These are phyloP conservation scores for Miichthys miiuy DNA, from an alignment of 2,797 vertebrate species.

Conservation along the genomic window DNA sequence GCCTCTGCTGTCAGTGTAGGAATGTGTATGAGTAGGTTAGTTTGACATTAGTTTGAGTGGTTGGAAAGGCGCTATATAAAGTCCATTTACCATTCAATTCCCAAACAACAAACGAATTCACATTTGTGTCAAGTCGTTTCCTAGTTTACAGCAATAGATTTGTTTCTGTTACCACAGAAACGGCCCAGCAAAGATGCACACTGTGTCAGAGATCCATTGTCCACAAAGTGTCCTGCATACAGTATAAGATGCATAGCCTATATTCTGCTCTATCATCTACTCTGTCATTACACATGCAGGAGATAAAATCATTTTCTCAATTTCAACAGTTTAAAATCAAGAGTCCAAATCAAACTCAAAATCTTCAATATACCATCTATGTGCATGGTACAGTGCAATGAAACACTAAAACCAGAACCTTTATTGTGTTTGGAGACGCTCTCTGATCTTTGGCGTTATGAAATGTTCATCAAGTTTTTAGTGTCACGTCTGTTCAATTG, in stretches of 20 bases:
- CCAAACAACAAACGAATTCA: too few relatives aligned
- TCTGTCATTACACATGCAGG: background rate
- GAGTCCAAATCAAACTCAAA: background rate
- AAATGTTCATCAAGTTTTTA: background rate
- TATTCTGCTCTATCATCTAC: background rate
- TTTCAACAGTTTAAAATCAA: background rate
- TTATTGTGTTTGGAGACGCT: background rate
- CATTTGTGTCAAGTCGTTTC: too few relatives aligned
- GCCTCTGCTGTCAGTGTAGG: too few relatives aligned
- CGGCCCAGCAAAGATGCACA: background rate
- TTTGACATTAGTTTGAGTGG: too few relatives aligned
- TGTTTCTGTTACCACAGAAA: background rate
- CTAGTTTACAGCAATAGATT: background rate
- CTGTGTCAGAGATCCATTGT: background rate
- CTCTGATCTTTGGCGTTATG: background rate
- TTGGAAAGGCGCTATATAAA: too few relatives aligned
- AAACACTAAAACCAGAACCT: background rate
- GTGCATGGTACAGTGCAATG: background rate
- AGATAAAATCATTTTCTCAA: background rate
- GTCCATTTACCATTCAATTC: too few relatives aligned
- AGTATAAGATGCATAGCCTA: background rate
- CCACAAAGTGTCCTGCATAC: background rate
- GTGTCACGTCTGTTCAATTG: background rate
- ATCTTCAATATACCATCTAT: background rate
- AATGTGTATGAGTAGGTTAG: too few relatives aligned